Percentiles rank a stretch among this genome's conserved stretches.
These are phyloP conservation scores for Melanchra persicariae DNA, from an alignment of 2,888 invertebrate genomes.

Conservation along the genomic window DNA sequence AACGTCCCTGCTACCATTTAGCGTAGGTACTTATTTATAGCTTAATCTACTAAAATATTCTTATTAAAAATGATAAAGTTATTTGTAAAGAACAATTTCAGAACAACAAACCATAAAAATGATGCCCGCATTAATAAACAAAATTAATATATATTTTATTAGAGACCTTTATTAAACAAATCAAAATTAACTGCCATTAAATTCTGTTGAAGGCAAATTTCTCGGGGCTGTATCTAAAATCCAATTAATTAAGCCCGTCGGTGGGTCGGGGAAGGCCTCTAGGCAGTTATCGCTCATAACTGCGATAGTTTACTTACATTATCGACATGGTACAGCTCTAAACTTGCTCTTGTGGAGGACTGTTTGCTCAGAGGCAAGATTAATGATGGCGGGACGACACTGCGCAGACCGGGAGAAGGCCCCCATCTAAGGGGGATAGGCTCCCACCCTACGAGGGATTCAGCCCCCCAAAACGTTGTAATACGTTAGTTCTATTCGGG, in stretches of 20 bases:
- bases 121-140: slow-evolving; percentile 1
- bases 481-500: slow-evolving; percentile 73
- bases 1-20: slow-evolving; percentile 2
- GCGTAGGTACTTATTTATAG: not conserved
- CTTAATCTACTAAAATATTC: not conserved
- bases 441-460: slow-evolving; percentile 63
- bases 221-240: slow-evolving; percentile 65
- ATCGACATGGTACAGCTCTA: slow-evolving; percentile 81
- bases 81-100: not conserved
- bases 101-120: slow-evolving; percentile 13
- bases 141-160: slow-evolving; percentile 41
- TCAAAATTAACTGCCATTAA: slow-evolving; percentile 67
- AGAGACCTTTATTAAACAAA: slow-evolving; percentile 53
- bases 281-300: slow-evolving; percentile 73
- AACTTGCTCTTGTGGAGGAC: slow-evolving; percentile 75
- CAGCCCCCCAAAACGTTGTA: slow-evolving; percentile 69
- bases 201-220: slow-evolving; percentile 65
- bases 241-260: slow-evolving; percentile 72
- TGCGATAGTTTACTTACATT: slow-evolving; percentile 77
- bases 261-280: slow-evolving; percentile 49
- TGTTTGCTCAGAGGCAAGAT: slow-evolving; percentile 87
- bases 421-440: slow-evolving; percentile 44
- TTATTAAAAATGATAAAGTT: not conserved
- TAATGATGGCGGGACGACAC: slow-evolving; percentile 85
- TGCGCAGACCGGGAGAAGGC: slow-evolving; percentile 70